Base-by-base conservation (phyloP, 2,888 invertebrate genomes). In the Dastarcus helophoroides region DNA sequence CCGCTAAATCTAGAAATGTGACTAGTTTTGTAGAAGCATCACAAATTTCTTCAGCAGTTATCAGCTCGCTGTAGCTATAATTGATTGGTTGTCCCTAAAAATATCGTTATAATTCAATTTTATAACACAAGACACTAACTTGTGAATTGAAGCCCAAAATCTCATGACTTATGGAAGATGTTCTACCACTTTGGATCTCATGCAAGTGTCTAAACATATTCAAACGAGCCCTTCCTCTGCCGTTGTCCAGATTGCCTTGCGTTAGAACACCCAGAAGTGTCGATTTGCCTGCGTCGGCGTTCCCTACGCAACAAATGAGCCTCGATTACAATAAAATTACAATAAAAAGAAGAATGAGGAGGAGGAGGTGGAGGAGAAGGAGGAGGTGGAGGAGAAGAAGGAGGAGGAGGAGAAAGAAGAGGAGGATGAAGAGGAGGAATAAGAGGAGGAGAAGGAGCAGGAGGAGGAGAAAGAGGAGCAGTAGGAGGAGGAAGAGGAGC, bases 241-340 rank as follows among this genome's bases (percentile, higher is more conserved):
- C 97, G 63, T 97, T 95, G 60, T 98, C 97, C 36, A 91, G 65
- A 57, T 86, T 88, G 14, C 95, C 94, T 62, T 95, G 93, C 0
- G 95, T 95, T 15, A 98, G 62, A 1, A 97, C 95, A 7, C 97
- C 97, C 15, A 95, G 69, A 16, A 97, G 68, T 0, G 95, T 97
- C 4, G 93, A 93, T 58, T 97, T 97, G n/a, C 95, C 95, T 2
- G 89, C 90, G 63, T 94, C 93, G 43, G 90, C 90, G 44, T 88
- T 88, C 0, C 97, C 97, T 56, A 94, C 73, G 16, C 97, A 8
- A n/a, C 13, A 12, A 14, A 14, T 11, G n/a, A 15, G 13, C n/a
- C n/a, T n/a, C n/a, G n/a, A n/a, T n/a, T n/a, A n/a, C n/a, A n/a
- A n/a, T n/a, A n/a, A n/a, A n/a, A n/a, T n/a, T n/a, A n/a, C n/a